These are phyloP conservation scores for Halesus radiatus DNA, from an alignment of 1,140 invertebrate species.

Conservation along the genomic window DNA sequence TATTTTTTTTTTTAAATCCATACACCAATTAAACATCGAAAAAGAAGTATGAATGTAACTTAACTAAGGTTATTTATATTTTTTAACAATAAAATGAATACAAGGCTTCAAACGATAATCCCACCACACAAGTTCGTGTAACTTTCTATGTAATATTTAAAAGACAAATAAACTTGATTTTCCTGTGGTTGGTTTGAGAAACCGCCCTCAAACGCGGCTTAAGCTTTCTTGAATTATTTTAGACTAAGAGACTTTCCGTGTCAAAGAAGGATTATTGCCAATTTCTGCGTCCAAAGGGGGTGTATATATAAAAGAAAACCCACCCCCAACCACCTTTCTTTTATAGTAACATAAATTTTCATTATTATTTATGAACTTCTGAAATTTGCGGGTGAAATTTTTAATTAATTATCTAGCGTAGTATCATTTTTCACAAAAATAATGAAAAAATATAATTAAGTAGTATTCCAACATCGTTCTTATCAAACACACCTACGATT, in stretches of 20 bases:
- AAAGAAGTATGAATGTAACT: no score
- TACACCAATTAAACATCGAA: no score
- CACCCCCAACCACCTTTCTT: slow-evolving; percentile 3
- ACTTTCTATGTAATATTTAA: neutral
- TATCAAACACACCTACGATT: no score
- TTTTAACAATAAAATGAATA: no score
- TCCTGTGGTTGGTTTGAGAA: neutral
- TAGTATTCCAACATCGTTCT: no score
- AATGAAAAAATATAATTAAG: no score
- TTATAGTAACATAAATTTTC: slow-evolving; percentile 32
- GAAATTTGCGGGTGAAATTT: slow-evolving; percentile 25
- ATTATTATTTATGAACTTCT: slow-evolving; percentile 33
- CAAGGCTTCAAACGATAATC: no score
- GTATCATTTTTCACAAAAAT: neutral
- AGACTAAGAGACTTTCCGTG: slow-evolving; percentile 53
- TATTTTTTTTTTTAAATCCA: no score
- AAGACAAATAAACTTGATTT: slow-evolving; percentile 13
- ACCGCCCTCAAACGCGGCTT: neutral
- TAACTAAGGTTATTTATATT: no score
- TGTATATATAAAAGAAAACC: slow-evolving; percentile 31
- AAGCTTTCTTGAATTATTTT: slow-evolving; percentile 26
- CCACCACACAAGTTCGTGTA: neutral
- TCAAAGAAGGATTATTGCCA: slow-evolving; percentile 55
- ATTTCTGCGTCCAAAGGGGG: slow-evolving; percentile 45
- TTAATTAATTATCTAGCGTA: slow-evolving; percentile 9